These are phyloP conservation scores for Pseudochirops corinnae DNA, from an alignment of 2,797 vertebrate genomes.

Conservation along the genomic window DNA sequence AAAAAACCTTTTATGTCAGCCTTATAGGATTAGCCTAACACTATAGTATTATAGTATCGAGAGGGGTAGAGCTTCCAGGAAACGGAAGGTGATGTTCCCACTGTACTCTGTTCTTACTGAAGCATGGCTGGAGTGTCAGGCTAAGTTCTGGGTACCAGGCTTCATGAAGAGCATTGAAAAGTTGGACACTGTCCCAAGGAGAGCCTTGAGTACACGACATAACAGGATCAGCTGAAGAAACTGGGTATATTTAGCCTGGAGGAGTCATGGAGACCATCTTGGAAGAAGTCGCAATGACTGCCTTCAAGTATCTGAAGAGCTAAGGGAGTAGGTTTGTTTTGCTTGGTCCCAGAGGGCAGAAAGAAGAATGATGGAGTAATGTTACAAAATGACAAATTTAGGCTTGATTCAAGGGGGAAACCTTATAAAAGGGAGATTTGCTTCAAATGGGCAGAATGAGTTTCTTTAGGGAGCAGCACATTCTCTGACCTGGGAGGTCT, in stretches of 20 bases:
- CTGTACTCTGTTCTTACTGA: background rate
- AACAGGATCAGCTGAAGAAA: background rate
- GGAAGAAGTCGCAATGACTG: background rate
- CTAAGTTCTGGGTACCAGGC: background rate
- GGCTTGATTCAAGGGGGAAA: background rate
- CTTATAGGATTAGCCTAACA: no score
- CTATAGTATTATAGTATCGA: background rate
- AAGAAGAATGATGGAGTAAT: background rate
- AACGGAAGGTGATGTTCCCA: background rate
- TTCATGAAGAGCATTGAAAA: background rate
- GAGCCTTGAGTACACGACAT: background rate
- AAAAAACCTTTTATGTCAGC: background rate
- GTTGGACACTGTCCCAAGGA: background rate
- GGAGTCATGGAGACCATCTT: background rate
- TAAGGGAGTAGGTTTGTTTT: background rate
- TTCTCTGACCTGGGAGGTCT: background rate
- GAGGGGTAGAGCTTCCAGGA: background rate
- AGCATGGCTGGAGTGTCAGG: background rate
- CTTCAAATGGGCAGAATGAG: background rate
- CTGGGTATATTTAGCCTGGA: background rate
- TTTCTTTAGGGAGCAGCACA: background rate
- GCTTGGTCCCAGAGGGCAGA: background rate
- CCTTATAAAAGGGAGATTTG: background rate
- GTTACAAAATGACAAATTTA: background rate
- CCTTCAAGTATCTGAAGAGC: background rate